Percentiles rank a stretch among this genome's conserved stretches.
Conservation (phyloP, 64 coral and sea anemone genomes). For the Montipora capricornis region DNA sequence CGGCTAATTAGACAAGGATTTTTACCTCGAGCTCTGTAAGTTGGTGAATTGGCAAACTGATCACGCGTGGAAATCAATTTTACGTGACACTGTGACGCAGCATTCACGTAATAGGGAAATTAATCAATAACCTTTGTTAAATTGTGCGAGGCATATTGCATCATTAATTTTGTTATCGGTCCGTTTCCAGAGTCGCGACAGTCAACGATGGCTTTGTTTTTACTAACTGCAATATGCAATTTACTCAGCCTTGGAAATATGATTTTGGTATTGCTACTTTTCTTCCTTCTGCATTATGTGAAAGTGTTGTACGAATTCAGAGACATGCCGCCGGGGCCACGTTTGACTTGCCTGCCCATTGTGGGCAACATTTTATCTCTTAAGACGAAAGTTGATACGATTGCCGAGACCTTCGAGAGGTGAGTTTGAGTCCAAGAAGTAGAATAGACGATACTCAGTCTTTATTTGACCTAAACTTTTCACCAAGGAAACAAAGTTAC, state of each 20-base stretch:
- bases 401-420: not conserved
- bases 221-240: not conserved
- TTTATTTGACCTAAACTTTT: too few species aligned
- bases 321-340: constrained; percentile 63
- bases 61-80: too few species aligned
- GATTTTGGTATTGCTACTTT: not conserved
- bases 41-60: too few species aligned
- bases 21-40: too few species aligned
- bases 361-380: constrained; percentile 38
- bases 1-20: too few species aligned
- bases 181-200: too few species aligned
- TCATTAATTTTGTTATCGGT: too few species aligned
- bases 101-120: too few species aligned
- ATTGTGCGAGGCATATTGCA: too few species aligned
- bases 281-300: constrained; percentile 34
- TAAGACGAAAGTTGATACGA: not conserved
- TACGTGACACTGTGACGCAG: too few species aligned
- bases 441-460: not conserved
- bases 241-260: constrained; percentile 31
- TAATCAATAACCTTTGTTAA: too few species aligned
- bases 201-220: not conserved
- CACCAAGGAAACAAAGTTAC: not conserved
- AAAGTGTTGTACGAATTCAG: constrained; percentile 49
- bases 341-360: constrained; percentile 31
- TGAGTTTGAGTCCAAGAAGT: not conserved